A percentile compares a stretch with the other conserved stretches of the same genome.
Conservation (phyloP, 2,888 invertebrate species). For the Agrypnus murinus region DNA sequence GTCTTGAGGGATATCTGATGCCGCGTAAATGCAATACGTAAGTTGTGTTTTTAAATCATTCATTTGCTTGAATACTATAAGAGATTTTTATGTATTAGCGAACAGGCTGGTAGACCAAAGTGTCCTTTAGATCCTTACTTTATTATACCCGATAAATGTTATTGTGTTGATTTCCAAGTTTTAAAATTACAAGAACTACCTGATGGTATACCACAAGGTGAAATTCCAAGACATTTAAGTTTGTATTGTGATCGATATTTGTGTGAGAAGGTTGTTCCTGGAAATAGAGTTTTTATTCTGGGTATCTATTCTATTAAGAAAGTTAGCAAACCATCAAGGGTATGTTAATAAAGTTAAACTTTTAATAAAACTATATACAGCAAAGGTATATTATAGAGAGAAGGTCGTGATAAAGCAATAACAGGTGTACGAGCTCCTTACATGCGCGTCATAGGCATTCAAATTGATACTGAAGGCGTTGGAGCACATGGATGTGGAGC, state of each 20-base stretch:
- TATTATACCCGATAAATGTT: constrained; percentile 98
- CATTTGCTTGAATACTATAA: not conserved
- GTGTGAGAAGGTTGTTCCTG: constrained; percentile 96
- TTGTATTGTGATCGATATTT: constrained; percentile 95
- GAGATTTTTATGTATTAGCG: constrained; percentile 77
- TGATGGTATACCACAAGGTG: constrained; percentile 96
- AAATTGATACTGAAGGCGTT: constrained; percentile 87
- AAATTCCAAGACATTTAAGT: constrained; percentile 97
- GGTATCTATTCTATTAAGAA: constrained; percentile 98
- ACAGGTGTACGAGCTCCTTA: constrained; percentile 97
- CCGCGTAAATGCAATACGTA: constrained; percentile 96
- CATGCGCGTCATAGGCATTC: constrained; percentile 93
- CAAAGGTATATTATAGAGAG: constrained; percentile 73
- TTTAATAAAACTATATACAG: constrained; percentile 9
- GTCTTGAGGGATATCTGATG: constrained; percentile 95
- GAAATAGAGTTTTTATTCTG: constrained; percentile 93
- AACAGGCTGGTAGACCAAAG: constrained; percentile 92
- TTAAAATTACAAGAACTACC: constrained; percentile 98
- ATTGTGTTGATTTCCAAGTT: constrained; percentile 98
- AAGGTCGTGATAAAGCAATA: constrained; percentile 83
- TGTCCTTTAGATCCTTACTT: constrained; percentile 99
- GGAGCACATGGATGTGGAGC: constrained; percentile 77
- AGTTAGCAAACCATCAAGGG: constrained; percentile 77
- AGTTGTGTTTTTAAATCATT: constrained; percentile 67
- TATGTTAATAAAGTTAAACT: constrained; percentile 65